phyloP scores from a whole-genome alignment of 1,140 invertebrate species.

The Neodiprion fabricii region DNA sequence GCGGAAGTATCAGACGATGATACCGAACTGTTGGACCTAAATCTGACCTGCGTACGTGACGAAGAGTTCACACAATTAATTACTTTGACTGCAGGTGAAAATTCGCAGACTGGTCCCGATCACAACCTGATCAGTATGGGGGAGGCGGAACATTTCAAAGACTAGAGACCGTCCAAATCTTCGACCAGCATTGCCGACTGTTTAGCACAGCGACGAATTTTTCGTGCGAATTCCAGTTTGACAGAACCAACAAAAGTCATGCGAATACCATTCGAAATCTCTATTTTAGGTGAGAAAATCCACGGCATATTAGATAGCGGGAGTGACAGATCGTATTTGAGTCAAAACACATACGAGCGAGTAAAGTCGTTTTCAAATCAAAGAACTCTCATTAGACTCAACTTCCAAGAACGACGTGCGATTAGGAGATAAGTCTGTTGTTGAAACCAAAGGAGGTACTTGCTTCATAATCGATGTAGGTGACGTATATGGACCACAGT shows the following conservation, averaged over 20 bases:
- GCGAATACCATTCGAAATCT: constrained; percentile 20
- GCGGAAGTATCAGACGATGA: constrained; percentile 16
- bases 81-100: too few relatives aligned
- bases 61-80: neutral
- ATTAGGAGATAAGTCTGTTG: constrained; percentile 7
- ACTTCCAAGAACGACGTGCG: neutral
- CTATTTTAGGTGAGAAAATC: constrained; percentile 23
- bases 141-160: neutral
- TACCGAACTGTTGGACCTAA: neutral
- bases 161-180: constrained; percentile 1
- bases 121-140: too few relatives aligned
- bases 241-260: constrained; percentile 17
- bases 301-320: constrained; percentile 26
- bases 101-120: too few relatives aligned
- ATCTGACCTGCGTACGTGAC: neutral
- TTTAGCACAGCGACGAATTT: constrained; percentile 12
- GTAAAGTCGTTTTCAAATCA: constrained; percentile 1
- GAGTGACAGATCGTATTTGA: constrained; percentile 27
- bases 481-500: constrained; percentile 13
- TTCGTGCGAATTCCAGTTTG: neutral
- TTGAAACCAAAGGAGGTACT: neutral
- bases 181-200: neutral
- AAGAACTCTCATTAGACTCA: neutral
- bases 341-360: constrained; percentile 1
- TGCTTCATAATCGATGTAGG: constrained; percentile 15